Conservation (phyloP, 2,888 invertebrate genomes). For the Tetranychus truncatus region DNA sequence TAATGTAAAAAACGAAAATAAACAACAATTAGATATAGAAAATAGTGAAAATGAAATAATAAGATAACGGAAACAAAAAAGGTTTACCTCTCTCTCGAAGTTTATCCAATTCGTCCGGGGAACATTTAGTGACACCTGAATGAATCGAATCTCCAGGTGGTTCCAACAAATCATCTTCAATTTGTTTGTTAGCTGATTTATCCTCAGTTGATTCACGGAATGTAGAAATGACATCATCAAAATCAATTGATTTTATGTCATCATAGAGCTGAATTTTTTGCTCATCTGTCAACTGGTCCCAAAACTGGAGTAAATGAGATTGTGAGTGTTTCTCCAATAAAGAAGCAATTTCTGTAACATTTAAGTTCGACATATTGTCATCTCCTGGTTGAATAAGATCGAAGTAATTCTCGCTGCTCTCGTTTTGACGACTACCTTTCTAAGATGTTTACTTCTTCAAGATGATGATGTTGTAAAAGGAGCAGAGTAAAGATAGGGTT, state of each 20-base stretch:
- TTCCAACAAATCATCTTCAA: constrained; percentile 52
- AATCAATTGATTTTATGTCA: constrained; percentile 47
- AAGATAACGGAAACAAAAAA: not conserved
- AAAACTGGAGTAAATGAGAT: constrained; percentile 55
- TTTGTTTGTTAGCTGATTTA: constrained; percentile 31
- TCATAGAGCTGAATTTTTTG: constrained; percentile 39
- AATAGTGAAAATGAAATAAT: not conserved
- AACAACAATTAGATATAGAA: not conserved
- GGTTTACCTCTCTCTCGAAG: constrained; percentile 49
- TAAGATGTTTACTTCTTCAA: not conserved
- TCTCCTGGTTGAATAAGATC: not conserved
- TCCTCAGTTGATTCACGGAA: constrained; percentile 44
- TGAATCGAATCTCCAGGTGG: constrained; percentile 64
- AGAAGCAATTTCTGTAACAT: not conserved
- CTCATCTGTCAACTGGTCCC: constrained; percentile 48
- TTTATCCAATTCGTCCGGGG: constrained; percentile 42
- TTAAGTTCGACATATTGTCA: not conserved
- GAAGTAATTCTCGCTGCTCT: not conserved
- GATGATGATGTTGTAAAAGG: not conserved
- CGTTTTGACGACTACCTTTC: not conserved
- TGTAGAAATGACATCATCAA: constrained; percentile 50
- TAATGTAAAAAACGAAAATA: too few relatives aligned
- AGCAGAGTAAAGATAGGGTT: not conserved
- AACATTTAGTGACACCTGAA: constrained; percentile 52
- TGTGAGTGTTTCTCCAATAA: not conserved